Evolutionary conservation across 1,140 invertebrate species (phyloP).

Genomic region (Sminthurides bifidus): DNA sequence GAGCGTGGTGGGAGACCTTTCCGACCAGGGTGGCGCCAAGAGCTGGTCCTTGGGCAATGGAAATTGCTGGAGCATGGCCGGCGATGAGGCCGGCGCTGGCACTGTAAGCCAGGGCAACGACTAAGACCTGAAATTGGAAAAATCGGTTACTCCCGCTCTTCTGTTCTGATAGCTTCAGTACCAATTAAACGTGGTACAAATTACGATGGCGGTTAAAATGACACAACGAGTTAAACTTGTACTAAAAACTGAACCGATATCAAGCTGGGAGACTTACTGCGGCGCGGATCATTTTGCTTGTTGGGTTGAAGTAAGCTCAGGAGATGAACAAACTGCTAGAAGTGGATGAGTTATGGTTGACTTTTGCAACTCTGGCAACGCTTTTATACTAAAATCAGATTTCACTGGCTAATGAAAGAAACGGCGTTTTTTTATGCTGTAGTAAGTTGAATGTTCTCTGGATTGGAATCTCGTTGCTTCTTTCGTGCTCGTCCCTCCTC

Average conservation of each 20-base stretch:
- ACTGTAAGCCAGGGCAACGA: constrained; percentile 15
- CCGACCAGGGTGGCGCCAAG: constrained; percentile 24
- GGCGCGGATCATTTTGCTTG: constrained; percentile 1
- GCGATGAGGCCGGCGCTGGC: constrained; percentile 4
- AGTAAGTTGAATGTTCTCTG: too few species aligned
- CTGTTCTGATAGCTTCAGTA: not conserved
- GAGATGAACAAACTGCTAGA: not conserved
- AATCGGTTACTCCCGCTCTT: too few species aligned
- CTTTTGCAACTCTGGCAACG: not conserved
- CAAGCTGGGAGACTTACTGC: not conserved
- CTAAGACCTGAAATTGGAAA: constrained; percentile 21
- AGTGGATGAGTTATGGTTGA: not conserved
- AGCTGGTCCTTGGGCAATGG: constrained; percentile 13
- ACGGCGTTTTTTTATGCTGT: too few species aligned
- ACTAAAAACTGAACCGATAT: not conserved
- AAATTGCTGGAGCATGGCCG: constrained; percentile 1
- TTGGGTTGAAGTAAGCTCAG: not conserved
- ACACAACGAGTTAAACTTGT: not conserved
- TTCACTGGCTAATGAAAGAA: too few species aligned
- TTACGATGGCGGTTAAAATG: not conserved
- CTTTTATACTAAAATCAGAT: too few species aligned
- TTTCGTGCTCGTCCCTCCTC: too few species aligned
- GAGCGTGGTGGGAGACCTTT: constrained; percentile 13
- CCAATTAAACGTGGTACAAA: not conserved
- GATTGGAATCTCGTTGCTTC: too few species aligned